Evolutionary conservation across 2,888 invertebrate species (phyloP).

Genomic region (Eilema depressum): DNA sequence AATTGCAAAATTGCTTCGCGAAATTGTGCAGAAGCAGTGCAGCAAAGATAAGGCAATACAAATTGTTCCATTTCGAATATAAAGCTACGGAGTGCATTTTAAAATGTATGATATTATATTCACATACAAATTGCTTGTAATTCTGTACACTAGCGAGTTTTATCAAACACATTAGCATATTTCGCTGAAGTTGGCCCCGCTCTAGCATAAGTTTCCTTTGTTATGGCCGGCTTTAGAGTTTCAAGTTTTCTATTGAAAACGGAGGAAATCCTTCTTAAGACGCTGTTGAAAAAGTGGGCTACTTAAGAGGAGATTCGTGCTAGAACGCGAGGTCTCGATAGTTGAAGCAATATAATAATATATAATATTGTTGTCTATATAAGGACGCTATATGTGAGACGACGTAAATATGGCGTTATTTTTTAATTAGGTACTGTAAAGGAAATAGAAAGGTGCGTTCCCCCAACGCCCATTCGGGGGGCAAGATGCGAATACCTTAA

Average conservation of each 20-base stretch:
- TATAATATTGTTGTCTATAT: too few species aligned
- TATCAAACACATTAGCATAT: conserved; percentile 53
- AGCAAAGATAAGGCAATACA: conserved; percentile 14
- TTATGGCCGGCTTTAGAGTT: conserved; percentile 38
- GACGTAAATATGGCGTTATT: too few species aligned
- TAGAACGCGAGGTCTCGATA: background rate
- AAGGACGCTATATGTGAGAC: too few species aligned
- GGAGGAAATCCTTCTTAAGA: conserved; percentile 42
- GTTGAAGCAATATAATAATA: too few species aligned
- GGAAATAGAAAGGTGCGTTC: too few species aligned
- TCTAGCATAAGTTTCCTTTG: conserved; percentile 51
- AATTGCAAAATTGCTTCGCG: background rate
- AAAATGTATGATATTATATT: conserved; percentile 15
- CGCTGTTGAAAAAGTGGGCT: conserved; percentile 23
- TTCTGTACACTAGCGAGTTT: conserved; percentile 31
- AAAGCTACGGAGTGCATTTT: conserved; percentile 11
- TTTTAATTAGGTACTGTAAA: too few species aligned
- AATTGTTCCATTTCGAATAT: conserved; percentile 14
- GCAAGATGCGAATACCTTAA: too few species aligned
- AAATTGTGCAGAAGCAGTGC: background rate
- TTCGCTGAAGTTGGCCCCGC: conserved; percentile 38
- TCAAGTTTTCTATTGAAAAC: conserved; percentile 49
- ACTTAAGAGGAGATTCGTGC: background rate
- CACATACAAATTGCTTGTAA: conserved; percentile 28
- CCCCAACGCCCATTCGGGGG: too few species aligned